These are phyloP conservation scores for Crax fasciolata DNA, from an alignment of 2,797 vertebrate genomes.

Conservation along the genomic window DNA sequence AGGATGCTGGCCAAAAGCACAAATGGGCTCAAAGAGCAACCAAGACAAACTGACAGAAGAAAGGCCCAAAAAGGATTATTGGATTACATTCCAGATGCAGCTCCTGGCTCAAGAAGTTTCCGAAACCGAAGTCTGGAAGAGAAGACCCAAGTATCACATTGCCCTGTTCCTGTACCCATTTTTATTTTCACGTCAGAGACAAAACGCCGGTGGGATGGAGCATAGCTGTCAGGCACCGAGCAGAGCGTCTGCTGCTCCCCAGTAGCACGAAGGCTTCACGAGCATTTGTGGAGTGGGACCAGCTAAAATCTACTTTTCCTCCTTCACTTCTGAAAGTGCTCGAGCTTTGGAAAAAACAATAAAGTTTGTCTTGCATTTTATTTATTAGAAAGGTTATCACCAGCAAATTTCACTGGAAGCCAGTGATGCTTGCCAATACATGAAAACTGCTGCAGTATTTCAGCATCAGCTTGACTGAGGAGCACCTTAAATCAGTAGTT, in stretches of 20 bases:
- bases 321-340: not conserved
- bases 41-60: not conserved
- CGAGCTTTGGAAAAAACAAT: not conserved
- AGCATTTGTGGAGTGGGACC: not conserved
- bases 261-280: not conserved
- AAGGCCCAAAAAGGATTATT: constrained; percentile 13
- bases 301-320: not conserved
- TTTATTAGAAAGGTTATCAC: not conserved
- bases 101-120: constrained; percentile 47
- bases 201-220: constrained; percentile 24
- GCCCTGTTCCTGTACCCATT: not conserved
- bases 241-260: not conserved
- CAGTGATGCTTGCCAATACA: not conserved
- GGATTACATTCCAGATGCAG: constrained; percentile 16
- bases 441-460: not conserved
- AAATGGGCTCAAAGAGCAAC: not conserved
- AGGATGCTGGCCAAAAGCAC: not conserved
- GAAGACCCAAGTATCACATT: not conserved
- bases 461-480: not conserved
- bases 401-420: not conserved
- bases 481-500: not conserved
- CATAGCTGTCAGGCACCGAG: not conserved
- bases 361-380: not conserved
- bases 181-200: not conserved
- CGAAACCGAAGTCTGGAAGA: not conserved